These are phyloP conservation scores for Drosophila ustulata DNA, from an alignment of 2,888 invertebrate genomes.

Conservation along the genomic window DNA sequence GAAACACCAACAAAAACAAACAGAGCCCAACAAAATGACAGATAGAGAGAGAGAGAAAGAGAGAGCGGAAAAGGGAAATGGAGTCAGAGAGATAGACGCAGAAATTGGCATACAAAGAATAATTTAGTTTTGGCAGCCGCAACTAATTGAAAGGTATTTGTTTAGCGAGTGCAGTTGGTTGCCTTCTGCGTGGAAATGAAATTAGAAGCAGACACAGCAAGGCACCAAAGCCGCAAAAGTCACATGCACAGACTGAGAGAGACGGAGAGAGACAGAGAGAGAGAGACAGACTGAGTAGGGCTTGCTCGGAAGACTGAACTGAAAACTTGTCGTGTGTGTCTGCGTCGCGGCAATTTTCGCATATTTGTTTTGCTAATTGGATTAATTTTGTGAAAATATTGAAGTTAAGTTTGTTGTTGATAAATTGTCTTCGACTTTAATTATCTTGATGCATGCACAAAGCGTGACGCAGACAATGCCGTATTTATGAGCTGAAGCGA, in stretches of 20 bases:
- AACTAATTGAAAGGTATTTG: conserved; percentile 75
- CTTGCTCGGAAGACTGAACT: neutral
- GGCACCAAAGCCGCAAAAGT: conserved; percentile 56
- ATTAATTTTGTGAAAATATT: conserved; percentile 69
- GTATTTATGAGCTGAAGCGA: neutral
- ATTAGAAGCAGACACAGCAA: conserved; percentile 45
- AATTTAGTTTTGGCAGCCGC: conserved; percentile 72
- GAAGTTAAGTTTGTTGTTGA: conserved; percentile 41
- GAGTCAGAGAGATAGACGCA: conserved; percentile 32
- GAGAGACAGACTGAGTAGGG: neutral
- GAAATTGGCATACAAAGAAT: conserved; percentile 62
- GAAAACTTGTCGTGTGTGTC: conserved; percentile 11
- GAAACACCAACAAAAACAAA: conserved; percentile 6
- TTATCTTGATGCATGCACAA: conserved; percentile 24
- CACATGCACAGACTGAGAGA: conserved; percentile 28
- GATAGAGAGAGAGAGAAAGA: neutral
- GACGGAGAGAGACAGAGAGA: neutral
- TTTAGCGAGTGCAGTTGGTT: conserved; percentile 64
- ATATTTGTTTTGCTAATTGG: conserved; percentile 69
- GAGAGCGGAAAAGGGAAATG: neutral
- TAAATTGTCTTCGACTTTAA: conserved; percentile 33
- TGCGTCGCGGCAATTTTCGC: conserved; percentile 44
- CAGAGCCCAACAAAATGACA: neutral
- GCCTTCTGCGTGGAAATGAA: conserved; percentile 55
- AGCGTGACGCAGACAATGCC: neutral